Conservation (phyloP, 2,113 vertebrate genomes). For the Phocoena sinus region DNA sequence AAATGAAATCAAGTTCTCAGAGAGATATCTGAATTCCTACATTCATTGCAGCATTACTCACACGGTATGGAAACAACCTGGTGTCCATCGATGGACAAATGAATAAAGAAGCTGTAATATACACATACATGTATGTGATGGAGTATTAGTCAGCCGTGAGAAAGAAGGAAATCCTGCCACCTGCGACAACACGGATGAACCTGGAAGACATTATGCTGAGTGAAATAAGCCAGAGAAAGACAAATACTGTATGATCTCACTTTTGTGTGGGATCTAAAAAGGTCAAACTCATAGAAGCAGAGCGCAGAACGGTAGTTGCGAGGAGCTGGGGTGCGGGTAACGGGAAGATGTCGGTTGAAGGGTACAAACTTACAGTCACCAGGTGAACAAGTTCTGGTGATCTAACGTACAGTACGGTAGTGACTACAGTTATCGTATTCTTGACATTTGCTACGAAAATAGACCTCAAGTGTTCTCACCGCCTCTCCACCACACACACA, state of each 20-base stretch:
- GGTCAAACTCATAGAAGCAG: background rate
- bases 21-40: background rate
- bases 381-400: background rate
- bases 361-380: background rate
- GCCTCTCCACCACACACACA: background rate
- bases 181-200: background rate
- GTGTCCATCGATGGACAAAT: accelerated
- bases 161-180: background rate
- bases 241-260: background rate
- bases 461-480: background rate
- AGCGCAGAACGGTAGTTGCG: background rate
- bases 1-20: background rate
- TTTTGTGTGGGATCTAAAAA: background rate
- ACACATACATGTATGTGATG: background rate
- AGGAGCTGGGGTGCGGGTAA: background rate
- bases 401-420: background rate
- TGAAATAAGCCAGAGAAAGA: background rate
- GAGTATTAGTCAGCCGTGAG: background rate
- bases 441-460: background rate
- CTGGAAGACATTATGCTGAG: background rate
- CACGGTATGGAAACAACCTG: background rate
- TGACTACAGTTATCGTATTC: background rate
- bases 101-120: background rate
- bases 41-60: background rate
- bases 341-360: background rate